A percentile compares a stretch with the other conserved stretches of the same genome.
phyloP scores from a whole-genome alignment of 2,113 vertebrate genomes.

The Amphilophus citrinellus region DNA sequence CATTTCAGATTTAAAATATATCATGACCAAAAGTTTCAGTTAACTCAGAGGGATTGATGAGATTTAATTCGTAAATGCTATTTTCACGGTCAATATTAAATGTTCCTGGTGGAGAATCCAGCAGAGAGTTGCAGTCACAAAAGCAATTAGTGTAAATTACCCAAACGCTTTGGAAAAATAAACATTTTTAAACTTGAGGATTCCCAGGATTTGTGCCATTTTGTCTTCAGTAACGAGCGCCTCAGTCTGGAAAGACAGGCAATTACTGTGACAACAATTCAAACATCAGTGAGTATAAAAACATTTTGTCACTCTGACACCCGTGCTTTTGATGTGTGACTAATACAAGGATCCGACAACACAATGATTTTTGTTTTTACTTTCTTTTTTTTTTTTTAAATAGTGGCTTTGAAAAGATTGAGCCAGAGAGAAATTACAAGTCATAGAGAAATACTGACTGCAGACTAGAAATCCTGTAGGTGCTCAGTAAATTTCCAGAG shows the following conservation, averaged over 20 bases:
- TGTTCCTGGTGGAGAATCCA: background rate
- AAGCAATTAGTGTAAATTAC: background rate
- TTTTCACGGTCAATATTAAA: background rate
- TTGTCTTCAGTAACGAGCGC: background rate
- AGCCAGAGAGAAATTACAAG: background rate
- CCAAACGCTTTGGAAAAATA: background rate
- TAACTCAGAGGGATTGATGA: background rate
- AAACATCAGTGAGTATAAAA: background rate
- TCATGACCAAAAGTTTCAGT: constrained; percentile 19
- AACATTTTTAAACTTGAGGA: background rate
- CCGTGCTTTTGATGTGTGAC: background rate
- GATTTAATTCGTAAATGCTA: constrained; percentile 16
- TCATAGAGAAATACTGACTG: background rate
- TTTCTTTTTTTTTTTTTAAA: background rate
- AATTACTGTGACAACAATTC: background rate
- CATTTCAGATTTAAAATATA: constrained; percentile 28
- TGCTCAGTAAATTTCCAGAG: background rate
- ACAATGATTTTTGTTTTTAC: background rate
- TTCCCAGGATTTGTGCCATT: background rate
- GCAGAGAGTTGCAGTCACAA: background rate
- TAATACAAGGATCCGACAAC: background rate
- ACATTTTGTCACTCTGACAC: background rate
- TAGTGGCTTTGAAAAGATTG: background rate
- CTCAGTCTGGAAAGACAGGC: background rate
- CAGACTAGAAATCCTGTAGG: background rate